Evolutionary conservation across 2,797 vertebrate genomes (phyloP), one percentile per base, ranked within the genome.

Genomic region (Trachops cirrhosus): DNA sequence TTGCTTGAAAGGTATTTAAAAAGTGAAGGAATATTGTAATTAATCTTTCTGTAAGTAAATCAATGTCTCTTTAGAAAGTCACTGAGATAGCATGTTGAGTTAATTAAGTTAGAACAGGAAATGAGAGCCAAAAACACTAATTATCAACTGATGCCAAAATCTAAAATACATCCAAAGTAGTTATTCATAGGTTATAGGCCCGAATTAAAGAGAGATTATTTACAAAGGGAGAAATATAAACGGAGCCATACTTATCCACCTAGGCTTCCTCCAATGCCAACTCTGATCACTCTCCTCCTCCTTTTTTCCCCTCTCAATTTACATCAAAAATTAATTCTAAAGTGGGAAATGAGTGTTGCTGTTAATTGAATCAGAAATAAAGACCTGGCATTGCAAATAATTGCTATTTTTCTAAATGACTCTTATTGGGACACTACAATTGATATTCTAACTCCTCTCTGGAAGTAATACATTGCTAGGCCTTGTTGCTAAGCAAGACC

Each of bases 141-240:
- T 29, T 48, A 85, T 88, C 21, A 44, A 16, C 57, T 91, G 80
- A 41, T 91, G 68, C 78, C 41, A 75, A 57, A 97, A 54, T 94
- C 19, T 80, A 78, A 96, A 93, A 93, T 24, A 37, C 2, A 87
- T 57, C 37, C n/a, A 37, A 87, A 86, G 5, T 73, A 44, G 4
- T 41, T 93, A 80, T 73, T 80, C n/a, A 44, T 52, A 64, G n/a
- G 10, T 74, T 62, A 93, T 83, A 89, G n/a, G 54, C 19, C 32
- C 90, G 44, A 87, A 70, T 82, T 88, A 79, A 71, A 80, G 39
- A 39, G 6, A 26, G 4, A 71, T 70, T 73, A 83, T 94, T 96
- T 90, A 29, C 16, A 91, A 97, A 96, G 54, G 93, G 78, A 86
- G 2, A 75, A 94, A 94, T 92, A 52, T 1, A 91, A 93, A 86